Conservation (phyloP, 2,113 vertebrate species). For the Rhinolophus sinicus region DNA sequence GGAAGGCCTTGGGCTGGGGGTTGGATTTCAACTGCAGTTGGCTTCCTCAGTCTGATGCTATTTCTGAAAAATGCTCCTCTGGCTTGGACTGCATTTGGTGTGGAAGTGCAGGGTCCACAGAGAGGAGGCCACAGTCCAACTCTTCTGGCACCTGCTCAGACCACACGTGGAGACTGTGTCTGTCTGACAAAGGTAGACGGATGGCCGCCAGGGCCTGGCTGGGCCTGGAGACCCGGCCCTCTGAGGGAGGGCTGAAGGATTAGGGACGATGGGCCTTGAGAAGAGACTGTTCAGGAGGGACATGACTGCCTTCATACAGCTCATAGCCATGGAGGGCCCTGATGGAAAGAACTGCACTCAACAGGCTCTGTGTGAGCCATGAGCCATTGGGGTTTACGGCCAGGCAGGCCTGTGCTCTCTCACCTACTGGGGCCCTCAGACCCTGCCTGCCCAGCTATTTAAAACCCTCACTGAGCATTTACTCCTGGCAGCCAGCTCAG, state of each 20-base stretch:
- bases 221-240: background rate
- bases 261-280: background rate
- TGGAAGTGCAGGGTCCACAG: background rate
- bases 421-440: background rate
- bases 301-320: background rate
- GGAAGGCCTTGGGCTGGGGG: background rate
- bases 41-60: background rate
- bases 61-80: background rate
- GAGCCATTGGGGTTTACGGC: background rate
- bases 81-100: background rate
- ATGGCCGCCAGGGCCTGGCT: background rate
- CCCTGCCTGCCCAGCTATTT: conserved; percentile 70
- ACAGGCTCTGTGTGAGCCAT: background rate
- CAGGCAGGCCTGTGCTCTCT: background rate
- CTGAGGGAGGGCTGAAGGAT: background rate
- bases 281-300: background rate
- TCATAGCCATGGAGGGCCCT: background rate
- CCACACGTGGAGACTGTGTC: background rate
- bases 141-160: conserved; percentile 37
- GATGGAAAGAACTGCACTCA: background rate
- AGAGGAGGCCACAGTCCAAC: background rate
- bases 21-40: background rate
- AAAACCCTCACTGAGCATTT: conserved; percentile 73
- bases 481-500: conserved; percentile 57
- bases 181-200: background rate